Evolutionary conservation across 2,113 vertebrate genomes (phyloP), one percentile per base, ranked within the genome.

Genomic region (Aramus guarauna): DNA sequence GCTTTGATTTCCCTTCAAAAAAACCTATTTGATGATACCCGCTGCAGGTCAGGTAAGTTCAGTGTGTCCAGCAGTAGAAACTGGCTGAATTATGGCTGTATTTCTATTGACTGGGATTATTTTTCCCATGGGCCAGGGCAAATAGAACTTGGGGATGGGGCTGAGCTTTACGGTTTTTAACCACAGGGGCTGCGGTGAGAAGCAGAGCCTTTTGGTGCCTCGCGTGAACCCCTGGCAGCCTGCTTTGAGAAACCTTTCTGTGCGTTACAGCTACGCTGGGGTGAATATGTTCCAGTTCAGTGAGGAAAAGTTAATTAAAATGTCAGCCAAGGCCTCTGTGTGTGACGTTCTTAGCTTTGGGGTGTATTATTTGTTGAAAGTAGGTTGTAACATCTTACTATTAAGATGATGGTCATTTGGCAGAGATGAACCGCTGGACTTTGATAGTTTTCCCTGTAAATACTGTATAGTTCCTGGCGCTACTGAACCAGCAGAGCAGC

Each of bases 221-320:
- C 0, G 0, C 1, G 2, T 58, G 66, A 67, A 13, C 7, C 43
- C 36, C 14, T 60, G 43, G 37, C 72, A 75, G n/a, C 34, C 45
- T 58, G 22, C 41, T 64, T 53, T 58, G 55, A 37, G 85, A 69
- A 79, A 14, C 37, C 32, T 58, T 85, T 81, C 37, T 71, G 11
- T 5, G 62, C 34, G 45, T 59, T 53, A 12, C 71, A 79, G 39
- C 85, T 15, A 7, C 23, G 0, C 9, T 39, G 45, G 27, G 17
- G 66, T 32, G 56, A 45, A n/a, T 14, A 8, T 3, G 1, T 82
- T 81, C 58, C 45, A 47, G 53, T 53, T 50, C 36, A 73, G 62
- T 26, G 63, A 78, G 41, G 55, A 66, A n/a, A 24, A n/a, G 63
- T 21, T 39, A 52, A 23, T 18, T 11, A 27, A 48, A 66, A 32